phyloP scores from a whole-genome alignment of 2,888 invertebrate species.

The Cotesia congregata region DNA sequence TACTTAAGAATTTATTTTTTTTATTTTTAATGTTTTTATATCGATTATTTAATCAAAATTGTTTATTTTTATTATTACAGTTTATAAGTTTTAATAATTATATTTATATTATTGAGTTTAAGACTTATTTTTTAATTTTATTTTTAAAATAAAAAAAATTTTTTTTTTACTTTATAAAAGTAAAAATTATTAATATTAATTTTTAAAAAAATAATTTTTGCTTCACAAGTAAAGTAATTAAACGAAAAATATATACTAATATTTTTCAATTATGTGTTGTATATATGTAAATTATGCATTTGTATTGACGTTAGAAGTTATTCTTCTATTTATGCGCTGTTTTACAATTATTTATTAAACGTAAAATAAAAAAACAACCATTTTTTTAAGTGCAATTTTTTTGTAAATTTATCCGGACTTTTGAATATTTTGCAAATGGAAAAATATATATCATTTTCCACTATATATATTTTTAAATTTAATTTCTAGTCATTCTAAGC shows the following conservation, averaged over 20 bases:
- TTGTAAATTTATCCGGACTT: conserved; percentile 22
- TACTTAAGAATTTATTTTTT: conserved; percentile 3
- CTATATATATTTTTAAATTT: conserved; percentile 8
- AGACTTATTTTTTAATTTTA: background rate
- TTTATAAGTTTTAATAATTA: background rate
- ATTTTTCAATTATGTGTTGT: conserved; percentile 66
- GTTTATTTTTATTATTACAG: conserved; percentile 34
- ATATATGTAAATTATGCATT: conserved; percentile 68
- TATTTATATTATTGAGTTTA: conserved; percentile 4
- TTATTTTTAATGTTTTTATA: conserved; percentile 32
- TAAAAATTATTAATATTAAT: conserved; percentile 48
- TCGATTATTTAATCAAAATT: background rate
- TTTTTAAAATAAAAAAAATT: conserved; percentile 39
- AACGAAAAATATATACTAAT: conserved; percentile 44
- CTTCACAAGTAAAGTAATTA: conserved; percentile 31
- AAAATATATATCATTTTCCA: background rate
- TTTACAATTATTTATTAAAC: conserved; percentile 30
- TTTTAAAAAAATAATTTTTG: conserved; percentile 32
- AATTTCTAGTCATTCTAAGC: conserved; percentile 36
- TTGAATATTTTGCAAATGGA: background rate
- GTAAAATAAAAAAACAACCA: conserved; percentile 32
- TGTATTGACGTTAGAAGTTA: conserved; percentile 60
- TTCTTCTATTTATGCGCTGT: conserved; percentile 49
- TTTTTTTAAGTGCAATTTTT: conserved; percentile 20
- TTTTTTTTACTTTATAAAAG: conserved; percentile 28